Evolutionary conservation across 1,140 invertebrate species (phyloP).

Genomic region (Asbolus verrucosus): DNA sequence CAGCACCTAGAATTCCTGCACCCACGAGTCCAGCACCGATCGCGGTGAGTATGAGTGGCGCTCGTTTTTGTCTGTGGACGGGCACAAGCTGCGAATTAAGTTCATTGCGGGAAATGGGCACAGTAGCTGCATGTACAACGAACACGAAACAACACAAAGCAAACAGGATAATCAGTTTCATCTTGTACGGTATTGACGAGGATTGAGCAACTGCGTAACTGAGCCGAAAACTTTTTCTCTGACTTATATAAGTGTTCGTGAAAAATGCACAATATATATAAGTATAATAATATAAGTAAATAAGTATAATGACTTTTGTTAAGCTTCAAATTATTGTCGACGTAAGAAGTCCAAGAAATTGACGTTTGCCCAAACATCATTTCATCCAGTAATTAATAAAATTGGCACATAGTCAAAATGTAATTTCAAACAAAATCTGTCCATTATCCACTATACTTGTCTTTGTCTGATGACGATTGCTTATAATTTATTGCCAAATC

Average conservation of each 20-base stretch:
- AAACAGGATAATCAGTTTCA: constrained; percentile 18
- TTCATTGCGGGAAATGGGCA: neutral
- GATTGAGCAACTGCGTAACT: constrained; percentile 3
- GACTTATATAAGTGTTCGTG: constrained; percentile 26
- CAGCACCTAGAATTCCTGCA: constrained; percentile 24
- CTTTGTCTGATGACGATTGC: no score
- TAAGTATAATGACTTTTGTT: no score
- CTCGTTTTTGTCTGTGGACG: constrained; percentile 12
- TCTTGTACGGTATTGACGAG: constrained; percentile 1
- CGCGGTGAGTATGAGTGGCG: constrained; percentile 28
- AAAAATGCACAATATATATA: no score
- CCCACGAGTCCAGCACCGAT: constrained; percentile 25
- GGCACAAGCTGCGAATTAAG: no score
- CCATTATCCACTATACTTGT: no score
- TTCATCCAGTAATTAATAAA: no score
- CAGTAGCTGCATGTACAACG: constrained; percentile 15
- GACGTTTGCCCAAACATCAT: neutral
- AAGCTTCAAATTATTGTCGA: no score
- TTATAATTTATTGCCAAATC: no score
- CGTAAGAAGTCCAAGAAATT: neutral
- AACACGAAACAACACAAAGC: constrained; percentile 28
- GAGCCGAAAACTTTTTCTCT: neutral
- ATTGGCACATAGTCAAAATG: no score
- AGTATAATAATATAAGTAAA: no score
- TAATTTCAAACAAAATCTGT: no score